These are phyloP conservation scores for Brevimyrus niger DNA, from an alignment of 2,113 vertebrate genomes.

Conservation along the genomic window DNA sequence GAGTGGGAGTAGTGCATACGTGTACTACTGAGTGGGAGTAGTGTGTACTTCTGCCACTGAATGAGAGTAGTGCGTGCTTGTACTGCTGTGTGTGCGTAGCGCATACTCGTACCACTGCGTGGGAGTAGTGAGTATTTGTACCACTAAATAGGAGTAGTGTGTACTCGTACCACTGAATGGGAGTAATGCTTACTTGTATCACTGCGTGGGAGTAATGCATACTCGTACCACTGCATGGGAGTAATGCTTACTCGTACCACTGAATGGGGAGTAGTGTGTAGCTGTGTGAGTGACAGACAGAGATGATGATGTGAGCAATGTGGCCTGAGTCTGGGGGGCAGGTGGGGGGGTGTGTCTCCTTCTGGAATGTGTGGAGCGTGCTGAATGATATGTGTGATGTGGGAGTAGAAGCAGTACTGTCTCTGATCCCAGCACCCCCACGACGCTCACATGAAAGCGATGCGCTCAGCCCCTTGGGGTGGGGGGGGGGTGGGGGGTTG, in stretches of 20 bases:
- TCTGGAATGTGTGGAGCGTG: not conserved
- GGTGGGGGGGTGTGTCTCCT: not conserved
- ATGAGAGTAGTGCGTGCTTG: not conserved
- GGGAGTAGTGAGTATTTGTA: not conserved
- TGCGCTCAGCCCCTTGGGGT: not conserved
- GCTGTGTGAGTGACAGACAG: not conserved
- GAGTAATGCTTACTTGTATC: not conserved
- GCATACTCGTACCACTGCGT: not conserved
- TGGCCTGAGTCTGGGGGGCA: not conserved
- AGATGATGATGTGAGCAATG: not conserved
- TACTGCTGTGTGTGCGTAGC: not conserved
- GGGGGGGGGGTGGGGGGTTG: conserved; percentile 34
- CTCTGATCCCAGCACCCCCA: not conserved
- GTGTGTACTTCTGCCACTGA: not conserved
- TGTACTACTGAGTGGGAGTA: not conserved
- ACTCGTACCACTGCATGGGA: not conserved
- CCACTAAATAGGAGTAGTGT: not conserved
- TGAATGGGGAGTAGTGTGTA: not conserved
- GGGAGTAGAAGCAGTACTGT: not conserved
- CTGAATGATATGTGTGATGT: not conserved
- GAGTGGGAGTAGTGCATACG: not conserved
- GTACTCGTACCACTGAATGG: not conserved
- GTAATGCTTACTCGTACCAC: not conserved
- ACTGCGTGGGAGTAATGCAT: not conserved
- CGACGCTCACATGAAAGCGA: not conserved